A percentile compares a stretch with the other conserved stretches of the same genome.
Conservation (phyloP, 2,888 invertebrate species). For the Timema podura region DNA sequence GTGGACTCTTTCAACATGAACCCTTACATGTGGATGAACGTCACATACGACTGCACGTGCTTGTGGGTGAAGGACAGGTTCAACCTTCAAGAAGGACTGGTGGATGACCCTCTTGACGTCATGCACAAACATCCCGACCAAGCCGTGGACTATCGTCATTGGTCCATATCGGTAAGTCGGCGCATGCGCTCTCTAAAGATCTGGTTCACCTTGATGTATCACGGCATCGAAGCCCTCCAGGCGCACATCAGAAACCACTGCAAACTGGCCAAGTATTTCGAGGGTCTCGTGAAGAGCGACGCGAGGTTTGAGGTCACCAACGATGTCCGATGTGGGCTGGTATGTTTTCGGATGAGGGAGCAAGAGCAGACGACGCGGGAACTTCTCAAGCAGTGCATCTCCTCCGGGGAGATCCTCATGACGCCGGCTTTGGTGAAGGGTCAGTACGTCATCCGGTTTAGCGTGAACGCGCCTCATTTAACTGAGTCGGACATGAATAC, state of each 20-base stretch:
- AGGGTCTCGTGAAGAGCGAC: slow-evolving; percentile 60
- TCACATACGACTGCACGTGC: slow-evolving; percentile 80
- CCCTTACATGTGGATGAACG: slow-evolving; percentile 81
- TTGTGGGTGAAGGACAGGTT: slow-evolving; percentile 62
- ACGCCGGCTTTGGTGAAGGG: slow-evolving; percentile 73
- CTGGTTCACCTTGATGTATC: slow-evolving; percentile 83
- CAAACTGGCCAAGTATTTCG: slow-evolving; percentile 69
- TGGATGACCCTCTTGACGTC: neutral
- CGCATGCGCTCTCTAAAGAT: slow-evolving; percentile 80
- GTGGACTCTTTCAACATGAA: slow-evolving; percentile 85
- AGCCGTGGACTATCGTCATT: slow-evolving; percentile 53
- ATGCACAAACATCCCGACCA: neutral
- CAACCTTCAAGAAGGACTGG: neutral
- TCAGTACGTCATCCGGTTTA: slow-evolving; percentile 69
- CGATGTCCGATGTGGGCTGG: slow-evolving; percentile 67
- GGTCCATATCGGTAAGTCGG: slow-evolving; percentile 81
- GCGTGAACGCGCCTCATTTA: too few relatives aligned
- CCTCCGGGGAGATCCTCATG: slow-evolving; percentile 80
- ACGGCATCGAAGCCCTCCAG: slow-evolving; percentile 77
- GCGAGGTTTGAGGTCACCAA: slow-evolving; percentile 71
- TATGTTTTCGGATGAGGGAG: slow-evolving; percentile 70
- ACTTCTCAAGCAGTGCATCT: slow-evolving; percentile 72
- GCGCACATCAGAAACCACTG: slow-evolving; percentile 79
- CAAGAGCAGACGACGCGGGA: slow-evolving; percentile 69
- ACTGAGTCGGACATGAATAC: too few relatives aligned